Percentiles rank a stretch among this genome's conserved stretches.
Evolutionary conservation across 1,140 invertebrate genomes (phyloP).

Genomic region (Proales similis): DNA sequence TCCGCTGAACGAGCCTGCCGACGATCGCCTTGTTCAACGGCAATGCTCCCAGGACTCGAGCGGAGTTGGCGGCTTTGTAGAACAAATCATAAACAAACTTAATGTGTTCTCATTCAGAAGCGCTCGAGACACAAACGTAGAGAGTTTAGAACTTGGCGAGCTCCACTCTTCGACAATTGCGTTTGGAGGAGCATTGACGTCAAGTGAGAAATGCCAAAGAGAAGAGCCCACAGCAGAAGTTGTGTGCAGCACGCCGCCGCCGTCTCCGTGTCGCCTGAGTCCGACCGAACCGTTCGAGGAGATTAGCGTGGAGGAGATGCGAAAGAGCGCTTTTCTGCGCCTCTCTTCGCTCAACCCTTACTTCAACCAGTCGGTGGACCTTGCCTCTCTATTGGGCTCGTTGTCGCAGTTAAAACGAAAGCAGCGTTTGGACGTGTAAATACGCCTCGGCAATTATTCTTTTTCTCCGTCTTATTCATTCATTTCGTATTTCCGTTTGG

Average conservation of each 20-base stretch:
- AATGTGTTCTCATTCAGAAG: not conserved
- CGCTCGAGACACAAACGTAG: not conserved
- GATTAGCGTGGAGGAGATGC: conserved; percentile 10
- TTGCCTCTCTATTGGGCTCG: conserved; percentile 6
- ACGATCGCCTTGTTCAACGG: not conserved
- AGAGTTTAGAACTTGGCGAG: not conserved
- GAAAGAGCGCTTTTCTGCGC: conserved; percentile 18
- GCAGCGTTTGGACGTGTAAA: conserved; percentile 22
- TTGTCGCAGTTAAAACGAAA: conserved; percentile 18
- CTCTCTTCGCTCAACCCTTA: conserved; percentile 11
- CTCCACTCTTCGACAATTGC: not conserved
- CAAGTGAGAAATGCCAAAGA: not conserved
- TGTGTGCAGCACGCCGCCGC: conserved; percentile 26
- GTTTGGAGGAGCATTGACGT: not conserved
- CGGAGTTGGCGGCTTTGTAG: not conserved
- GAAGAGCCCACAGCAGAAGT: not conserved
- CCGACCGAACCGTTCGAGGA: not conserved
- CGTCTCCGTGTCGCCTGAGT: conserved; percentile 13
- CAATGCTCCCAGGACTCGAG: not conserved
- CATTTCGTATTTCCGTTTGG: too few species aligned
- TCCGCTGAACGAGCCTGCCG: not conserved
- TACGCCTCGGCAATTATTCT: too few species aligned
- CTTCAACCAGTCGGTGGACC: conserved; percentile 10
- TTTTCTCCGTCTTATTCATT: too few species aligned
- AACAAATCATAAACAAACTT: conserved; percentile 24